Evolutionary conservation across 1,140 invertebrate species (phyloP), one percentile per base, ranked within the genome.

Genomic region (Drosophila paulistorum): DNA sequence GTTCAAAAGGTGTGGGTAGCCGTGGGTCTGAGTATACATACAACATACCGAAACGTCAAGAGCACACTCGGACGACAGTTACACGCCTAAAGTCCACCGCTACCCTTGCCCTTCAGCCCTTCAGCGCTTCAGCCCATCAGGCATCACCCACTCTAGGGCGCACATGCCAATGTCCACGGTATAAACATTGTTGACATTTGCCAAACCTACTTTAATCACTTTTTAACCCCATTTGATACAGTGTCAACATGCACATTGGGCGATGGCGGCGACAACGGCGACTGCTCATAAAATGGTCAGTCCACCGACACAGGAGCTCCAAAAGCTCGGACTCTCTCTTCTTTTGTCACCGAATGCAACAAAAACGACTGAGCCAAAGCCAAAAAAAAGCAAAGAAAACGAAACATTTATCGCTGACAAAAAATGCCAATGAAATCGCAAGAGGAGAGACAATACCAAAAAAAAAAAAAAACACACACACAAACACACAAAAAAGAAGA

Each of bases 161-260:
- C 17, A 51, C 14, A 62, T 66, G 65, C 77, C 81, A 73, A 78
- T 68, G 79, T 69, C 79, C 79, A 84, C 71, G 83, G 83, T 79
- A 83, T 86, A 74, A 89, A 89, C 84, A 89, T 89, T 91, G 89
- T 90, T 91, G 90, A 91, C 90, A 91, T 89, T 86, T 81, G 81
- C 82, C 86, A 91, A 90, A 91, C 85, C 89, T 90, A 91, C 83
- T 91, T 91, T 91, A 91, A 91, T 91, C 90, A 91, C 89, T 91
- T 91, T 91, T 91, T 91, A 91, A 91, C 90, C 90, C 90, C 90
- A 91, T 91, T 91, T 91, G 85, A 91, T 91, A 91, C 89, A 90
- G 89, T 91, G 84, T 81, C 89, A 90, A 84, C 84, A 84, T 80
- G 84, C 77, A 89, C 68, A 77, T 65, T 68, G 73, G 35, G 33